Conservation (phyloP, 1,140 invertebrate genomes). For the Drosophila yakuba region DNA sequence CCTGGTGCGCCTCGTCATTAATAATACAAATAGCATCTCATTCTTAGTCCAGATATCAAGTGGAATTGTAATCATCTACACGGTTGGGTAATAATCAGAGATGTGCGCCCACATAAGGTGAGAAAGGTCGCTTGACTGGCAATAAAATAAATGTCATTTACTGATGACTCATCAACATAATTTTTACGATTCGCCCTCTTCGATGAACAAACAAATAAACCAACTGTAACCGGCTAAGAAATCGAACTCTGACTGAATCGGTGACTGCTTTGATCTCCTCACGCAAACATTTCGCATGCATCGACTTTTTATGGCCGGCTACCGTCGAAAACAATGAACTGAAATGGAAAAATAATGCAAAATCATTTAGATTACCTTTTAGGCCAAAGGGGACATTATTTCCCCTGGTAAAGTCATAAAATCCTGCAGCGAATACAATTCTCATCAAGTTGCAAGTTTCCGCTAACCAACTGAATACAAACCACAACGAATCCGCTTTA, state of each 20-base stretch:
- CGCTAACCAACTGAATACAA: slow-evolving; percentile 70
- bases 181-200: slow-evolving; percentile 78
- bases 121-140: slow-evolving; percentile 46
- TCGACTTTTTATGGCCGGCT: slow-evolving; percentile 78
- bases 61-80: slow-evolving; percentile 57
- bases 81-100: slow-evolving; percentile 55
- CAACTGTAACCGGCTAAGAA: slow-evolving; percentile 29
- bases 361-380: slow-evolving; percentile 76
- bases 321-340: slow-evolving; percentile 5
- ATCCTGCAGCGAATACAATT: slow-evolving; percentile 75
- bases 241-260: slow-evolving; percentile 23
- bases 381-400: not conserved
- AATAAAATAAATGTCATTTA: slow-evolving; percentile 84
- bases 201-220: slow-evolving; percentile 83
- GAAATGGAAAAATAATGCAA: slow-evolving; percentile 76
- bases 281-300: slow-evolving; percentile 82
- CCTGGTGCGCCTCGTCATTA: slow-evolving; percentile 52
- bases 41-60: slow-evolving; percentile 65
- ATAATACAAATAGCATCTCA: slow-evolving; percentile 80
- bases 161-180: slow-evolving; percentile 84
- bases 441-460: slow-evolving; percentile 75
- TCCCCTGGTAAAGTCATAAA: slow-evolving; percentile 67
- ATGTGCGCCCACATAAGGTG: slow-evolving; percentile 53
- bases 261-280: slow-evolving; percentile 69
- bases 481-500: slow-evolving; percentile 37